Base-by-base conservation (phyloP, 2,113 vertebrate species). In the Corvus hawaiiensis region DNA sequence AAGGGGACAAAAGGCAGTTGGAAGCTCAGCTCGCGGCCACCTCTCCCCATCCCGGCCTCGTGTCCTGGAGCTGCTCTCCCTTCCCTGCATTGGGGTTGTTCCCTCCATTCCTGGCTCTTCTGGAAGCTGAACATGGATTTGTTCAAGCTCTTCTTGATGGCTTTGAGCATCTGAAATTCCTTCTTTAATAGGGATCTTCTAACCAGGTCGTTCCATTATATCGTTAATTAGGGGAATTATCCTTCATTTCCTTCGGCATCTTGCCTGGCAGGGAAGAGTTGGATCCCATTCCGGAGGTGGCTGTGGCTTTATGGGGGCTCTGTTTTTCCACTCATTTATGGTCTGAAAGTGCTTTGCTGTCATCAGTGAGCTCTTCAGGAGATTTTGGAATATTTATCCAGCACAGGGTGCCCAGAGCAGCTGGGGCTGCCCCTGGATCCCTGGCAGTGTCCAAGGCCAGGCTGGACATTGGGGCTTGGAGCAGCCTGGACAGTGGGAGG, bases 21-120 rank as follows among this genome's bases (percentile, higher is more conserved):
- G 93, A 89, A 95, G 94, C 71, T 95, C 87, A 85, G 67, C 96
- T 97, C 69, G 4, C 89, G 90, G 87, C 87, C 95, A 88, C 81
- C 90, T 96, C 91, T 95, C 82, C 84, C 87, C 87, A 64, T 94
- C 41, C 71, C 93, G 49, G 61, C 81, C 74, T 16, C 22, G 74
- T 79, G 94, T 87, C 89, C 71, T 67, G 61, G n/a, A 73, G 62
- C 64, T 94, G 12, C 24, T 76, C 67, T 87, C 85, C 52, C 48
- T 74, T n/a, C 63, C 61, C 33, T 71, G 84, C 28, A 4, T 32
- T 71, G 52, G 77, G 73, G 52, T 85, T 61, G 81, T 79, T 96
- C 95, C 59, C 67, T 84, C 58, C 49, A 1, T 94, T 94, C 68
- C 69, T 94, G 71, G 49, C 78, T 41, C 92, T 78, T 43, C 66